These are phyloP conservation scores for Hydrolagus affinis DNA, from an alignment of 2,113 vertebrate genomes.

Conservation along the genomic window DNA sequence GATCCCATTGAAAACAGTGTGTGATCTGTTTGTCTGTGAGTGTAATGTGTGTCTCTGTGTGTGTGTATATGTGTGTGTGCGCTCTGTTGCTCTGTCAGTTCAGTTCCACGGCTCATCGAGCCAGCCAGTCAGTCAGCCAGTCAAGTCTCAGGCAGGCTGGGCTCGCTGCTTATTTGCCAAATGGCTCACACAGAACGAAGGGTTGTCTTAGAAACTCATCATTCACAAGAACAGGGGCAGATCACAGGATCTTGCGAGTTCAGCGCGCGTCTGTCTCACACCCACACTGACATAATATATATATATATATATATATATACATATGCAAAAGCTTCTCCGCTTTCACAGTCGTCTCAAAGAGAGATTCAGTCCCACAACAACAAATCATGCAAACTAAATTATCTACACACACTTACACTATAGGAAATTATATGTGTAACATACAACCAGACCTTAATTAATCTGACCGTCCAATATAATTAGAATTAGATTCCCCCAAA, in stretches of 20 bases:
- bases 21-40: no score
- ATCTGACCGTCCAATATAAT: no score
- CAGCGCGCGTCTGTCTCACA: neutral
- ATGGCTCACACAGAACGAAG: neutral
- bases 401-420: no score
- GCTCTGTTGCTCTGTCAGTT: neutral
- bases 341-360: neutral
- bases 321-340: neutral
- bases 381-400: neutral
- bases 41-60: no score
- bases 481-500: no score
- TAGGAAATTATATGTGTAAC: no score
- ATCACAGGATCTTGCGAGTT: neutral
- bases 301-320: neutral
- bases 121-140: no score
- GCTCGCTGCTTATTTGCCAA: neutral
- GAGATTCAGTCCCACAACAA: neutral
- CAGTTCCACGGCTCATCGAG: no score
- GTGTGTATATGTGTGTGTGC: no score
- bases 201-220: conserved; percentile 22
- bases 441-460: no score
- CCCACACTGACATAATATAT: no score
- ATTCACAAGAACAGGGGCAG: conserved; percentile 20
- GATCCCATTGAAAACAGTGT: neutral
- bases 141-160: no score